A percentile compares a stretch with the other conserved stretches of the same genome.
Evolutionary conservation across 2,113 vertebrate species (phyloP).

Genomic region (Aptenodytes patagonicus): DNA sequence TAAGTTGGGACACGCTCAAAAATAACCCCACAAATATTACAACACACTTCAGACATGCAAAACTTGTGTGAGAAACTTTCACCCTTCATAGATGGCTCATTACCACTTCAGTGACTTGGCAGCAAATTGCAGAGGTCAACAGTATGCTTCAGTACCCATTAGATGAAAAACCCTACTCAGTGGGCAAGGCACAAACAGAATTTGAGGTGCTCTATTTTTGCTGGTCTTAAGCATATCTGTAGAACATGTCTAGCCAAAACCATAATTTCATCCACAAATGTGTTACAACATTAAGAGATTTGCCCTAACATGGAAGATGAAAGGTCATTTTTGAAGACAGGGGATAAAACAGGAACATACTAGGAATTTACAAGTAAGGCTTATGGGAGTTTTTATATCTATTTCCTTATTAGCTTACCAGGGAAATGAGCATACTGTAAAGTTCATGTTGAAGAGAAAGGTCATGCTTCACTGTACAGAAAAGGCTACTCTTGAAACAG

Average conservation of each 20-base stretch:
- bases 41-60: not conserved
- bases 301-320: not conserved
- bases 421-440: not conserved
- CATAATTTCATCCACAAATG: not conserved
- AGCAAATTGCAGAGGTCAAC: not conserved
- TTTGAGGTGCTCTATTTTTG: not conserved
- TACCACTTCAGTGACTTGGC: not conserved
- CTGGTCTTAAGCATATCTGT: not conserved
- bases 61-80: not conserved
- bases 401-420: not conserved
- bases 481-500: not conserved
- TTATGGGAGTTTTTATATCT: not conserved
- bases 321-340: not conserved
- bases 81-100: not conserved
- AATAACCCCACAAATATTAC: not conserved
- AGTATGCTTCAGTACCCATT: no score
- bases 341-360: not conserved
- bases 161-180: not conserved
- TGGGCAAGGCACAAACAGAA: not conserved
- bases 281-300: not conserved
- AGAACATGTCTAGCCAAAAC: not conserved
- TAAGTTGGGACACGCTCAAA: rapidly evolving
- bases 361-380: not conserved
- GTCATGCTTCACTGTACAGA: not conserved
- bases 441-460: not conserved